Evolutionary conservation across 2,888 invertebrate species (phyloP).

Genomic region (Heliconius charithonia): DNA sequence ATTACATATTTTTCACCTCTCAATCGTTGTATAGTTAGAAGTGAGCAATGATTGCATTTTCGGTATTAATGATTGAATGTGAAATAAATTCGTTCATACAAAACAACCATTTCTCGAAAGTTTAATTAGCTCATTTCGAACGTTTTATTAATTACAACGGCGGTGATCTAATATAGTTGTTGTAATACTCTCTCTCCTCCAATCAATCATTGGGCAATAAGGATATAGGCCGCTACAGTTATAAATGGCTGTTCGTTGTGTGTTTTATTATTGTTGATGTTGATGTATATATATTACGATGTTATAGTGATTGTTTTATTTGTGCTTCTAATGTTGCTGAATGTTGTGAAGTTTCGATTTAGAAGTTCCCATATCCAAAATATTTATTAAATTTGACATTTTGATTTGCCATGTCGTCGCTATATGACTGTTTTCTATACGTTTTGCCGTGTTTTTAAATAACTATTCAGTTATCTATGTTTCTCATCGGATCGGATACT

Average conservation of each 20-base stretch:
- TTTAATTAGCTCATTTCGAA: conserved; percentile 20
- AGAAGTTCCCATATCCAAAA: too few species aligned
- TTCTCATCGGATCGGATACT: too few species aligned
- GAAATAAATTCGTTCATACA: conserved; percentile 7
- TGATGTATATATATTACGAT: neutral
- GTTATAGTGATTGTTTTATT: neutral
- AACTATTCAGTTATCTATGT: too few species aligned
- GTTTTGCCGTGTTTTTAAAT: too few species aligned
- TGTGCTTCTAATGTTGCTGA: neutral
- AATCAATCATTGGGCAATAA: conserved; percentile 14
- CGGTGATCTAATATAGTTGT: conserved; percentile 25
- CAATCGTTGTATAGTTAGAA: conserved; percentile 52
- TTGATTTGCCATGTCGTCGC: neutral
- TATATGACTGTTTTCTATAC: too few species aligned
- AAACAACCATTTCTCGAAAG: conserved; percentile 6
- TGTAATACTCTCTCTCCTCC: conserved; percentile 10
- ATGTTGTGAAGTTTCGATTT: neutral
- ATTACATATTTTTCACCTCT: conserved; percentile 60
- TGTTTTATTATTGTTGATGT: neutral
- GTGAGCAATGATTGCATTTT: conserved; percentile 65
- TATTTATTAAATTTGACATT: neutral
- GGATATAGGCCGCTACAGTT: conserved; percentile 13
- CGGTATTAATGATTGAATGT: conserved; percentile 67
- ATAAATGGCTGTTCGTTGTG: neutral
- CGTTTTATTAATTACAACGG: conserved; percentile 18